A percentile compares a stretch with the other conserved stretches of the same genome.
Conservation (phyloP, 1,140 invertebrate genomes). For the Contarinia nasturtii region DNA sequence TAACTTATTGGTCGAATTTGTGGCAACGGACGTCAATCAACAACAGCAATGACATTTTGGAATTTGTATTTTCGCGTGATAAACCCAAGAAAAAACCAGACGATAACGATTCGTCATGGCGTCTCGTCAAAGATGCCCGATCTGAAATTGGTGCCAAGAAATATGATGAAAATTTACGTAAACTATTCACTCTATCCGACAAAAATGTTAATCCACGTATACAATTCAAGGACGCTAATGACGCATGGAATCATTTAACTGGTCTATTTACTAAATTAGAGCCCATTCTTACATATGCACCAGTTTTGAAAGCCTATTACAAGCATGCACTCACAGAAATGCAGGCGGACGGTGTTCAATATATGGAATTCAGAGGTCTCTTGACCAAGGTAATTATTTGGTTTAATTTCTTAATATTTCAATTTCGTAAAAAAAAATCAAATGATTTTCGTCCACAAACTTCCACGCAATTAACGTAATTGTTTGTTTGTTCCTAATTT, state of each 20-base stretch:
- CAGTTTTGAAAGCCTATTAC: conserved; percentile 51
- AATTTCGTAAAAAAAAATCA: too few relatives aligned
- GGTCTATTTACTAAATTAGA: conserved; percentile 39
- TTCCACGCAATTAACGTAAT: too few relatives aligned
- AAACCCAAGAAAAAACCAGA: conserved; percentile 19
- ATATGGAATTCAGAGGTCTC: conserved; percentile 47
- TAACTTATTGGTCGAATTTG: conserved; percentile 46
- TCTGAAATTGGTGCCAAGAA: conserved; percentile 15
- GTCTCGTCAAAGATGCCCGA: conserved; percentile 31
- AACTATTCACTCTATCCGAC: conserved; percentile 36
- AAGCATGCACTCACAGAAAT: conserved; percentile 48
- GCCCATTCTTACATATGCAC: conserved; percentile 45
- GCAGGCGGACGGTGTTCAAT: conserved; percentile 58
- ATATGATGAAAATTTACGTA: conserved; percentile 35
- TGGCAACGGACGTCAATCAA: conserved; percentile 44
- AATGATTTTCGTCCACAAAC: too few relatives aligned
- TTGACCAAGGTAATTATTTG: conserved; percentile 20
- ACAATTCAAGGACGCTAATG: conserved; percentile 38
- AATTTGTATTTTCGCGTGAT: conserved; percentile 26
- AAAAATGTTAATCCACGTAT: conserved; percentile 38
- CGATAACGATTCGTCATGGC: conserved; percentile 31
- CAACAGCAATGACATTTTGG: conserved; percentile 5
- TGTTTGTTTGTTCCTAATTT: too few relatives aligned
- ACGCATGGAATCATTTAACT: conserved; percentile 47
- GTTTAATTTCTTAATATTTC: too few relatives aligned